Percentiles rank a stretch among this genome's conserved stretches.
phyloP scores from a whole-genome alignment of 2,888 invertebrate species.

The Luffia ferchaultella region DNA sequence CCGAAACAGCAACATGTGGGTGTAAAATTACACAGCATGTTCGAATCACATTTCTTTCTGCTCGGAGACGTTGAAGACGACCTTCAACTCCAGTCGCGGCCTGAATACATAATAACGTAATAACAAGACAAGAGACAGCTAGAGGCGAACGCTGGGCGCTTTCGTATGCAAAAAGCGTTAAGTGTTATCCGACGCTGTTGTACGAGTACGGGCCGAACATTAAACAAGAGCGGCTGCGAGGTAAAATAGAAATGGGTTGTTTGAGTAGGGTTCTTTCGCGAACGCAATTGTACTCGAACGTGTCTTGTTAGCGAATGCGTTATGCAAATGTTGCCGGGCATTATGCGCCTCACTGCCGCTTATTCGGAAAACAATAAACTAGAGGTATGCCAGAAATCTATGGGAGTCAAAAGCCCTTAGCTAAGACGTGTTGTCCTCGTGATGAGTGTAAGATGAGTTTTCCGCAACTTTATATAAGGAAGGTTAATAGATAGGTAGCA shows the following conservation, averaged over 20 bases:
- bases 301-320: slow-evolving; percentile 63
- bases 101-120: slow-evolving; percentile 55
- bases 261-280: slow-evolving; percentile 65
- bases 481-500: too few species aligned
- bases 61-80: slow-evolving; percentile 26
- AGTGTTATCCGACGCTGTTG: slow-evolving; percentile 62
- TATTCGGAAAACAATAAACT: slow-evolving; percentile 7
- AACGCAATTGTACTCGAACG: slow-evolving; percentile 62
- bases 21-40: background rate
- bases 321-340: slow-evolving; percentile 38
- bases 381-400: slow-evolving; percentile 8
- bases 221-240: slow-evolving; percentile 56
- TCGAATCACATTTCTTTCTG: background rate
- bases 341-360: slow-evolving; percentile 3
- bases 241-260: slow-evolving; percentile 64
- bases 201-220: slow-evolving; percentile 62
- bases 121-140: slow-evolving; percentile 55
- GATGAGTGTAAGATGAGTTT: background rate
- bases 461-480: background rate
- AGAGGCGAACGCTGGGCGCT: slow-evolving; percentile 37
- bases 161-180: slow-evolving; percentile 67
- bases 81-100: slow-evolving; percentile 46
- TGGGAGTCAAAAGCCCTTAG: background rate
- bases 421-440: background rate
- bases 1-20: background rate